Evolutionary conservation across 92 coral and sea anemone genomes (phyloP), one percentile per base, ranked within the genome.

Genomic region (Actinostola sp.): DNA sequence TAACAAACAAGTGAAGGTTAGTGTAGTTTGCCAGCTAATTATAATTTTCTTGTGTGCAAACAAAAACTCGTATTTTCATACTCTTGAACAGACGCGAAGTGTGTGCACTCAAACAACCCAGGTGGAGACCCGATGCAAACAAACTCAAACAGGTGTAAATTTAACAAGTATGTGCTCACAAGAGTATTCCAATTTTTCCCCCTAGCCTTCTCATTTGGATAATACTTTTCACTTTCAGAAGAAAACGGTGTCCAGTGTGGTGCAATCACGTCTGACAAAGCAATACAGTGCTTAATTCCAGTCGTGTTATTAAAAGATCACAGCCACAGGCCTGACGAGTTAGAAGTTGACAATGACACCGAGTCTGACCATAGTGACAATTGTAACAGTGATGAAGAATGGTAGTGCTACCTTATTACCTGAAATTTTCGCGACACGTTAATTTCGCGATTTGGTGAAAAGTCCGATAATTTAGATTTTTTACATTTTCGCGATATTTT

Each of bases 141-240:
- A 78, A 43, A 69, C 27, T 42, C 70, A 78, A 78, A 78, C 61
- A 68, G 29, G 30, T 68, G 19, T 17, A 2, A 70, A 63, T 70
- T 36, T 61, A 25, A 70, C 62, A 53, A 61, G 78, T 70, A 70
- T 70, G 84, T 4, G 53, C 32, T 46, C 53, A 46, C 19, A 46
- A 13, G 23, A 46, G 23, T 13, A 46, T 11, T 36, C 42, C 53
- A 46, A 17, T 46, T 3, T 46, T 19, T 46, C 15, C 23, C 15
- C 19, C 23, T 46, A 3, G 4, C 15, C 19, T 46, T 46, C 53
- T 46, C 7, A 39, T 14, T 39, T 7, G 45, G 14, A 39, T 39
- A 39, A 39, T 7, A 7, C 8, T 7, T 39, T 39, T 39, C 45
- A 7, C 45, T 39, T 39, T 39, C 45, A 39, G 45, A 39, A 39